Conservation (phyloP, 2,888 invertebrate species). For the Gymnosoma rotundatum region DNA sequence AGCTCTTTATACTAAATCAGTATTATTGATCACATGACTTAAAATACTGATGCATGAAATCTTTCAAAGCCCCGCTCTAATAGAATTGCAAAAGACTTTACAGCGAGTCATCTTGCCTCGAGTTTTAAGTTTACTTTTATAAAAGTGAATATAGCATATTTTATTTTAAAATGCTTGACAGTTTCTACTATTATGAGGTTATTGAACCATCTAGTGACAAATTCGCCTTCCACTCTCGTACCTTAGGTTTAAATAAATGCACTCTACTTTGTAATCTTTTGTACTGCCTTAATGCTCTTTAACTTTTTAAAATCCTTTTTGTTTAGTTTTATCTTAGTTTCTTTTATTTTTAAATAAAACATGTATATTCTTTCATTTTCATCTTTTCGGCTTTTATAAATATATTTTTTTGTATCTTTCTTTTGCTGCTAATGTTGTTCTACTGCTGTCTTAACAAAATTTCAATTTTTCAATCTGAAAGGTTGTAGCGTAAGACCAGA, state of each 20-base stretch:
- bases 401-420: neutral
- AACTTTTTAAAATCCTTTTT: neutral
- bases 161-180: too few relatives aligned
- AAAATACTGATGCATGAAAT: too few relatives aligned
- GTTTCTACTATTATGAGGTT: too few relatives aligned
- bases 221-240: neutral
- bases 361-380: constrained; percentile 27
- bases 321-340: constrained; percentile 41
- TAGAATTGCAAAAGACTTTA: too few relatives aligned
- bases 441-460: constrained; percentile 27
- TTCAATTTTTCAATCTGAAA: constrained; percentile 59
- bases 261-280: constrained; percentile 45
- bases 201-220: too few relatives aligned
- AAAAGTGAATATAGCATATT: too few relatives aligned
- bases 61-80: too few relatives aligned
- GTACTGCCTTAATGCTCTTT: constrained; percentile 5
- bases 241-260: constrained; percentile 33
- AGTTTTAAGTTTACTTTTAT: too few relatives aligned
- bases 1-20: too few relatives aligned
- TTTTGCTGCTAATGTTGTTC: neutral
- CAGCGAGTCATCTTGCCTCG: too few relatives aligned
- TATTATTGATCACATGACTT: too few relatives aligned
- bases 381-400: constrained; percentile 30
- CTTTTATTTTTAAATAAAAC: constrained; percentile 20
- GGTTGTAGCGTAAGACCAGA: constrained; percentile 43